phyloP scores from a whole-genome alignment of 2,797 vertebrate species.

The Mormyrus proboscirostris region DNA sequence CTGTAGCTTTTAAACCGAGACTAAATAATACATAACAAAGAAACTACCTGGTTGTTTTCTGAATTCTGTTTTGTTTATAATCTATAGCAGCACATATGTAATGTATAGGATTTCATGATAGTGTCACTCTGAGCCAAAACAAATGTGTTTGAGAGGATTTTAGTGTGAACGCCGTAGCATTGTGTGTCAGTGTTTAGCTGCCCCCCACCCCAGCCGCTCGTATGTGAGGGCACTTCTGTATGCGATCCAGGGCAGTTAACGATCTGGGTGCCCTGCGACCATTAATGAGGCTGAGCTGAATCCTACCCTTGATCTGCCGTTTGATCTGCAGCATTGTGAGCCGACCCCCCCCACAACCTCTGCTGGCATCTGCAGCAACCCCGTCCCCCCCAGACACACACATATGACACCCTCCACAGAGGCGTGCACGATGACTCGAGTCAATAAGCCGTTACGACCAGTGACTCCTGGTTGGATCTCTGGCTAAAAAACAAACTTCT shows the following conservation, averaged over 20 bases:
- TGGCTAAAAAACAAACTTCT: not conserved
- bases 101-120: not conserved
- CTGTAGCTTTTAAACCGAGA: not conserved
- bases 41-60: not conserved
- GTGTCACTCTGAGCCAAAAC: not conserved
- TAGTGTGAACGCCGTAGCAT: not conserved
- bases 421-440: not conserved
- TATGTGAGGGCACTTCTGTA: not conserved
- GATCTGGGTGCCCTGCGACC: not conserved
- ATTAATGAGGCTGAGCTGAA: not conserved
- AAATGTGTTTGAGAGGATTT: not conserved
- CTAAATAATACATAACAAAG: not conserved
- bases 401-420: not conserved
- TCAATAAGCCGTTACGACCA: not conserved
- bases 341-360: not conserved
- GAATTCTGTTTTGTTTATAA: not conserved
- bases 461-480: not conserved
- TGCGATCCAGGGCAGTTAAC: not conserved
- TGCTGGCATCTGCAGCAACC: not conserved
- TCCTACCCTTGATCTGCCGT: constrained; percentile 4
- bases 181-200: not conserved
- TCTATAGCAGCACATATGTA: not conserved
- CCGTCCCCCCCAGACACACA: not conserved
- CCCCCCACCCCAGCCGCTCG: not conserved
- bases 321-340: not conserved